Evolutionary conservation across 1,140 invertebrate species (phyloP), one percentile per base, ranked within the genome.

Genomic region (Pinna nobilis): DNA sequence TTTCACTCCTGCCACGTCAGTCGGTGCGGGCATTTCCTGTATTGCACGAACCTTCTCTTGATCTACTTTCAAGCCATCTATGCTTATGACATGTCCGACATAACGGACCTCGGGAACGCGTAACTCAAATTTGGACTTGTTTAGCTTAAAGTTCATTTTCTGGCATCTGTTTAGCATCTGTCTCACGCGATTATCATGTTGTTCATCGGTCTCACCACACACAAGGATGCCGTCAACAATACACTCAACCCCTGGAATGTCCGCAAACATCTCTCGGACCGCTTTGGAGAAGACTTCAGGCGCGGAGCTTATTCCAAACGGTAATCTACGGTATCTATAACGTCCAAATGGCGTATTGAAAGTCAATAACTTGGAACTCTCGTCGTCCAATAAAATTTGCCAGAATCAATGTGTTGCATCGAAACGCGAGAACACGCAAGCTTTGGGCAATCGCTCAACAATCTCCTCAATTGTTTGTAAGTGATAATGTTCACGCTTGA

Each of bases 321-420:
- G 20, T 28, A 53, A n/a, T 68, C 47, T 11, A 9, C 55, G 50
- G 41, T 69, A 69, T 3, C 55, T 6, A 37, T 69, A 69, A 1
- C 66, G 23, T 13, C 84, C 89, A 84, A 88, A 90, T 15, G 88
- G 89, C 0, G 83, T 85, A 33, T 88, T 86, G 78, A 91, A 91
- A 32, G 90, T 91, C 20, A 83, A 87, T 5, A 90, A 73, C 63
- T 60, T 84, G 73, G 44, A 77, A 78, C 72, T 79, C 3, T 51
- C 25, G 11, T 65, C 28, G 25, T 79, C 77, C 13, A 79, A 49
- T 64, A 59, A 23, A 13, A 79, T 61, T 3, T 55, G 53, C 77
- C 66, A 79, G 55, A 60, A 73, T 33, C 68, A 28, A 61, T 49
- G 37, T 33, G 57, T 59, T 9, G 65, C 73, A 32, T 73, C 77